phyloP scores from a whole-genome alignment of 2,888 invertebrate genomes.

The Tipula vernalis region DNA sequence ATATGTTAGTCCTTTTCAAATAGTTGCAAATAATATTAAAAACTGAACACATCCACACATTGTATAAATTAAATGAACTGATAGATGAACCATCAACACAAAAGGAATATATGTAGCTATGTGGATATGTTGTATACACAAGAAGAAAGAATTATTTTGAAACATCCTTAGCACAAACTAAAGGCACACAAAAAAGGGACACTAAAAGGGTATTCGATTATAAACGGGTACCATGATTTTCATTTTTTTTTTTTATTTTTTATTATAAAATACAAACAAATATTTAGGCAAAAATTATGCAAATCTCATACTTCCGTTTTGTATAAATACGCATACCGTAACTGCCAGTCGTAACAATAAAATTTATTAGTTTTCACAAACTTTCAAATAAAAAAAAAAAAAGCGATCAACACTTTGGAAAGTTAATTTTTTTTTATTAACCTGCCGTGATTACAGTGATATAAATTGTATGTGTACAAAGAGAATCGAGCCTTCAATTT shows the following conservation, averaged over 20 bases:
- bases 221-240: not conserved
- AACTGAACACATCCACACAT: not conserved
- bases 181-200: not conserved
- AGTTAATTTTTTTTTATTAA: not conserved
- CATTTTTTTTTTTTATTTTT: not conserved
- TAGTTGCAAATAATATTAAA: not conserved
- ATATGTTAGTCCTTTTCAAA: not conserved
- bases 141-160: not conserved
- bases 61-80: not conserved
- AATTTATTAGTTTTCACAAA: not conserved
- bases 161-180: not conserved
- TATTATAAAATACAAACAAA: not conserved
- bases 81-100: not conserved
- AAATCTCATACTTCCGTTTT: not conserved
- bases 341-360: not conserved
- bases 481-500: not conserved
- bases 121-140: too few species aligned
- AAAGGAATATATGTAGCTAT: not conserved
- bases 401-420: not conserved
- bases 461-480: not conserved
- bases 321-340: not conserved
- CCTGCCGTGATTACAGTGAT: not conserved
- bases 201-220: not conserved
- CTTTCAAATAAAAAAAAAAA: not conserved
- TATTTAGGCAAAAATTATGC: not conserved